Conservation (phyloP, 2,888 invertebrate species). For the Shargacucullia verbasci region DNA sequence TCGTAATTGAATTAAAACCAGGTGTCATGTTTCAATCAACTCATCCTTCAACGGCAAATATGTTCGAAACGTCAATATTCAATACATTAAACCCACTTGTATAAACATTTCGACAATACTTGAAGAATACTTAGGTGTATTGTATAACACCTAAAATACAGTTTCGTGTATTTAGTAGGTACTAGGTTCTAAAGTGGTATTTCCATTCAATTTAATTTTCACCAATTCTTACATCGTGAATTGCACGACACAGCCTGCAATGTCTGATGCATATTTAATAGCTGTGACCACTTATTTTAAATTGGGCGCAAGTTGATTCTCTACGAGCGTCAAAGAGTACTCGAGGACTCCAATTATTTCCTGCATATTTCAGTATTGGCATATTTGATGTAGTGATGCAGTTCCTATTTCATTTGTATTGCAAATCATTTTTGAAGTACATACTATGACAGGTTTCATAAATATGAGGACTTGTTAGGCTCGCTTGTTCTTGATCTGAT, state of each 20-base stretch:
- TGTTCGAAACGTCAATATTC: slow-evolving; percentile 6
- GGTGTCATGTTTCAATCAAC: slow-evolving; percentile 27
- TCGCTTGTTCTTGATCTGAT: background rate
- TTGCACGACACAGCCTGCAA: slow-evolving; percentile 15
- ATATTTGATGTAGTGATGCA: slow-evolving; percentile 2
- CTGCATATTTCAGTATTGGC: slow-evolving; percentile 23
- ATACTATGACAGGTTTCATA: background rate
- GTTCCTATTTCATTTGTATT: slow-evolving; percentile 22
- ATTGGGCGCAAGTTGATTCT: slow-evolving; percentile 11
- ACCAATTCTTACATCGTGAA: background rate
- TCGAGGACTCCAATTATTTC: slow-evolving; percentile 32
- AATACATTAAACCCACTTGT: slow-evolving; percentile 21
- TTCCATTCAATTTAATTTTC: background rate
- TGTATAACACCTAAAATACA: background rate
- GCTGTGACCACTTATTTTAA: slow-evolving; percentile 23
- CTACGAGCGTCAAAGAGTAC: slow-evolving; percentile 9
- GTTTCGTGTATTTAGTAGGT: background rate
- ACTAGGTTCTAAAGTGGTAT: too few species aligned
- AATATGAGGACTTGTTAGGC: background rate
- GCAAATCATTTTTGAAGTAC: slow-evolving; percentile 15
- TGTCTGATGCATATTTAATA: slow-evolving; percentile 29
- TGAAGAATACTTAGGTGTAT: slow-evolving; percentile 4
- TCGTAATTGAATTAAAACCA: background rate
- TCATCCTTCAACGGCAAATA: slow-evolving; percentile 21
- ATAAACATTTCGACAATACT: slow-evolving; percentile 28